phyloP scores from a whole-genome alignment of 1,140 invertebrate species.

The Streblospio benedicti region DNA sequence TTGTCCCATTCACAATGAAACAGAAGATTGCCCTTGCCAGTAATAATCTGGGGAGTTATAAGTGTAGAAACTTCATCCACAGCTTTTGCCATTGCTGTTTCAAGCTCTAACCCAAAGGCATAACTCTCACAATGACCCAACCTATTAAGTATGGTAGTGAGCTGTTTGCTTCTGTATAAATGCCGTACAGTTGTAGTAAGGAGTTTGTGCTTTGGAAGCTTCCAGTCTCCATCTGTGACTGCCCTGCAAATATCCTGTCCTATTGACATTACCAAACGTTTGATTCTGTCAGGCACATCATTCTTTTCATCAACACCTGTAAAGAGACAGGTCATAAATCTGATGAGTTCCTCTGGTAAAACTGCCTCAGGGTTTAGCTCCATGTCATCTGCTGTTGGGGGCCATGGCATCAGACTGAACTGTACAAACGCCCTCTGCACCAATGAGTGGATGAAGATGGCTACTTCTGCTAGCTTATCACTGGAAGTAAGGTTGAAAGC shows the following conservation, averaged over 20 bases:
- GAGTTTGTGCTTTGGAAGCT: background rate
- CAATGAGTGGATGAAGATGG: no score
- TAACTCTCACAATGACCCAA: background rate
- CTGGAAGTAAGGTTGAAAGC: no score
- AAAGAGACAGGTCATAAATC: no score
- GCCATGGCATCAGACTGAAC: no score
- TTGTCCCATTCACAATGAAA: background rate
- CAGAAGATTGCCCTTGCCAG: background rate
- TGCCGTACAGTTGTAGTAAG: background rate
- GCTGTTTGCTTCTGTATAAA: background rate
- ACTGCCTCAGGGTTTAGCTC: background rate
- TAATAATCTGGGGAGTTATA: background rate
- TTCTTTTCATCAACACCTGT: no score
- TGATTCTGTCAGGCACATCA: no score
- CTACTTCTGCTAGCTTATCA: no score
- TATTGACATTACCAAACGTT: background rate
- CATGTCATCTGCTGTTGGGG: background rate
- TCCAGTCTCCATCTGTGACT: background rate
- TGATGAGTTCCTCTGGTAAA: background rate
- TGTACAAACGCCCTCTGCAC: no score
- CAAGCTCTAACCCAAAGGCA: background rate
- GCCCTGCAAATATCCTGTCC: background rate
- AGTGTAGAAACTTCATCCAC: background rate
- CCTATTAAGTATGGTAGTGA: background rate
- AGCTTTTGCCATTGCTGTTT: background rate